These are phyloP conservation scores for Brachypteracias leptosomus DNA, from an alignment of 2,113 vertebrate genomes.

Conservation along the genomic window DNA sequence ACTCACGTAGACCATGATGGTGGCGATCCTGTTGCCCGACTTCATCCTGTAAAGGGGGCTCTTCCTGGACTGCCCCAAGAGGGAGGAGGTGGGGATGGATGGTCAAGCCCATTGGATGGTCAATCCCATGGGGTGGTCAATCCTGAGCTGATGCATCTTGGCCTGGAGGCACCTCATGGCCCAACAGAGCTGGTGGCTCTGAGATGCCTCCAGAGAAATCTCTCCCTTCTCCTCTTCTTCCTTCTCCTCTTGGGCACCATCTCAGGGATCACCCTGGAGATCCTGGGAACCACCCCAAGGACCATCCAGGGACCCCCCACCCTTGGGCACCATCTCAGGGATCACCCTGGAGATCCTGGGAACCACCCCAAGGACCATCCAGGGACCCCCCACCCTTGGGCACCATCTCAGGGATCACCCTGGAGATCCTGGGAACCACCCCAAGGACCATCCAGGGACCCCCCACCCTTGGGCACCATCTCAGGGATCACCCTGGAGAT, in stretches of 20 bases:
- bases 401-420: neutral
- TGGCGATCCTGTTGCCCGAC: conserved; percentile 92
- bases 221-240: neutral
- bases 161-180: fast-evolving
- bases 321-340: neutral
- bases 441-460: neutral
- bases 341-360: no score
- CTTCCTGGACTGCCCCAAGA: conserved; percentile 79
- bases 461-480: no score
- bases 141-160: fast-evolving
- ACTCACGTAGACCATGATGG: conserved; percentile 96
- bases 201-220: neutral
- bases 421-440: neutral
- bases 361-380: neutral
- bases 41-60: conserved; percentile 91
- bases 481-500: no score
- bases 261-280: neutral
- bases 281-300: no score
- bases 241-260: no score
- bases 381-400: no score
- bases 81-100: neutral
- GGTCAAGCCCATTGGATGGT: fast-evolving
- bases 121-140: neutral
- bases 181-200: neutral
- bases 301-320: neutral